phyloP scores from a whole-genome alignment of 2,797 vertebrate species.

The Simalia tracyae region DNA sequence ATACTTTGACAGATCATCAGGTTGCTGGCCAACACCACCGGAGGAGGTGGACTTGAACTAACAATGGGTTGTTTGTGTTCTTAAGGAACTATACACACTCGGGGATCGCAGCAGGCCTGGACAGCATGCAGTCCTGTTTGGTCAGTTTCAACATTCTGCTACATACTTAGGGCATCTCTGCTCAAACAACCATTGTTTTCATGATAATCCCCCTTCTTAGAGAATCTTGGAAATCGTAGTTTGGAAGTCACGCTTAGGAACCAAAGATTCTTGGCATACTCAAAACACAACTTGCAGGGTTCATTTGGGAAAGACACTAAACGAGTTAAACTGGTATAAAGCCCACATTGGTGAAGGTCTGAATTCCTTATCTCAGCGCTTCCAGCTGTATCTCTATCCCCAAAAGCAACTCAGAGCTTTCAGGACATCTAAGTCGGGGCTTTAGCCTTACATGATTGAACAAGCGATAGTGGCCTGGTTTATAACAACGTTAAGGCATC shows the following conservation, averaged over 20 bases:
- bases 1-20: background rate
- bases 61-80: background rate
- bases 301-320: background rate
- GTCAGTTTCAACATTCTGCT: background rate
- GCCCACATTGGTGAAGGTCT: background rate
- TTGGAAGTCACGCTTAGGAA: background rate
- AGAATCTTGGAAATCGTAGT: background rate
- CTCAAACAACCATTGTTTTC: background rate
- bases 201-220: background rate
- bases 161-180: background rate
- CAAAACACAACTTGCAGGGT: background rate
- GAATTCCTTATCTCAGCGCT: background rate
- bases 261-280: background rate
- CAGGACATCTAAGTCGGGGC: too few species aligned
- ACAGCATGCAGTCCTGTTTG: background rate
- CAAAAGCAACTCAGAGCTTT: background rate
- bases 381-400: background rate
- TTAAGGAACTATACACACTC: background rate
- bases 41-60: background rate
- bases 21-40: background rate
- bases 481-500: too few species aligned
- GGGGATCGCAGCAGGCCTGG: background rate
- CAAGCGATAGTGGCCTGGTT: too few species aligned
- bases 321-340: background rate
- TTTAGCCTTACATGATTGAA: too few species aligned